Evolutionary conservation across 2,797 vertebrate species (phyloP), one percentile per base, ranked within the genome.

Genomic region (Pelochelys cantorii): DNA sequence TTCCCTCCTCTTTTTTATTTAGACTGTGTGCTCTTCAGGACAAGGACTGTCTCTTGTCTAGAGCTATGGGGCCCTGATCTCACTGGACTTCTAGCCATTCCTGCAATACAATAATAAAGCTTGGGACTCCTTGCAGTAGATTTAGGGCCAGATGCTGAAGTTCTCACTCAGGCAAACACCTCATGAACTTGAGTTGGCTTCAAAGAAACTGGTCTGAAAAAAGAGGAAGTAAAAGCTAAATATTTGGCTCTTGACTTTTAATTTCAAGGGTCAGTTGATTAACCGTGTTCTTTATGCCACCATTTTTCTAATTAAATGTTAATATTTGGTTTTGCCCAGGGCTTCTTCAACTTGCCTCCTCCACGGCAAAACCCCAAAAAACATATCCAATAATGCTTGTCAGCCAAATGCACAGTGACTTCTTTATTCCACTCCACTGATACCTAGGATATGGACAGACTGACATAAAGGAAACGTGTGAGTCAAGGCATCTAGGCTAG

Each of bases 391-490:
- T 20, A n/a, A 62, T 81, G 29, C 85, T 74, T 4, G 84, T 84
- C 83, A 17, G 62, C 85, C 90, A 84, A 78, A 55, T 1, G 4
- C 79, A 97, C 92, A 97, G 93, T 68, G 52, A 81, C 82, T 83
- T 87, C 88, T 96, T 97, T 97, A 94, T 96, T 95, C 94, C 85
- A 42, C 71, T 81, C 95, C 92, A 97, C 53, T 93, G 95, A 93
- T 90, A 87, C 85, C 53, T 6, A 95, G 92, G 92, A 86, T 90
- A 92, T 57, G 93, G 90, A 82, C 91, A 96, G 95, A 89, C 87
- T 92, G 96, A 96, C 97, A 96, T 96, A 88, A 96, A 95, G 94
- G 93, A 97, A 95, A 92, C 79, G 89, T 62, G 68, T 83, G 89
- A 97, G 90, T 95, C 95, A 96, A 94, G 88, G 85, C 93, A 96